A percentile compares a stretch with the other conserved stretches of the same genome.
Evolutionary conservation across 2,113 vertebrate genomes (phyloP).

Genomic region (Anguilla rostrata): DNA sequence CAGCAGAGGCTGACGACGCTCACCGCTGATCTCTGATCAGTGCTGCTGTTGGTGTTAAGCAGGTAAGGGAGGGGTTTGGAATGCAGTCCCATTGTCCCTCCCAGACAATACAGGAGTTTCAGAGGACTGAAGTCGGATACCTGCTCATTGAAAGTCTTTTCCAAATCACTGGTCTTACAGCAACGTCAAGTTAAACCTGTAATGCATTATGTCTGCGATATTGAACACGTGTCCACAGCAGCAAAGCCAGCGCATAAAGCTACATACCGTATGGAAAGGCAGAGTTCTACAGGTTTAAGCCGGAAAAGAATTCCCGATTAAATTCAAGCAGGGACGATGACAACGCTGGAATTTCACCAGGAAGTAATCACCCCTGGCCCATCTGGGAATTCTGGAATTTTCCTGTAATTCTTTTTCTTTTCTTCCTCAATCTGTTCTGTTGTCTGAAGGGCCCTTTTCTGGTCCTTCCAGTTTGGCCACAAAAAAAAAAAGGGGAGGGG

Average conservation of each 20-base stretch:
- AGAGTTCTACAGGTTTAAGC: not conserved
- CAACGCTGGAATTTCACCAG: not conserved
- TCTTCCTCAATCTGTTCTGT: not conserved
- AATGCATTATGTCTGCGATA: too few relatives aligned
- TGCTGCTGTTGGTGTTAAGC: too few relatives aligned
- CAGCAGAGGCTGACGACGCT: not conserved
- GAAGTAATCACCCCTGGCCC: not conserved
- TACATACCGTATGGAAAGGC: too few relatives aligned
- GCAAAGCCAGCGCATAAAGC: too few relatives aligned
- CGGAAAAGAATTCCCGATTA: not conserved
- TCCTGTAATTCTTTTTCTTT: not conserved
- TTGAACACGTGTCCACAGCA: too few relatives aligned
- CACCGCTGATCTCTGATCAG: not conserved
- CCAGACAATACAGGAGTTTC: too few relatives aligned
- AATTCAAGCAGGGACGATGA: not conserved
- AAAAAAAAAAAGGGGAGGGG: not conserved
- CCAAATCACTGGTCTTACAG: too few relatives aligned
- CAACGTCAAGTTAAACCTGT: too few relatives aligned
- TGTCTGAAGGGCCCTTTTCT: not conserved
- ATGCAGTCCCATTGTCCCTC: not conserved
- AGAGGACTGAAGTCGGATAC: too few relatives aligned
- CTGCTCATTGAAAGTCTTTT: too few relatives aligned
- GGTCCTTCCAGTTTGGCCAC: conserved; percentile 14
- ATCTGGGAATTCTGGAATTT: not conserved
- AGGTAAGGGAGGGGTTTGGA: not conserved